Base-by-base conservation (phyloP, 2,797 vertebrate genomes). In the Lutjanus campechanus region DNA sequence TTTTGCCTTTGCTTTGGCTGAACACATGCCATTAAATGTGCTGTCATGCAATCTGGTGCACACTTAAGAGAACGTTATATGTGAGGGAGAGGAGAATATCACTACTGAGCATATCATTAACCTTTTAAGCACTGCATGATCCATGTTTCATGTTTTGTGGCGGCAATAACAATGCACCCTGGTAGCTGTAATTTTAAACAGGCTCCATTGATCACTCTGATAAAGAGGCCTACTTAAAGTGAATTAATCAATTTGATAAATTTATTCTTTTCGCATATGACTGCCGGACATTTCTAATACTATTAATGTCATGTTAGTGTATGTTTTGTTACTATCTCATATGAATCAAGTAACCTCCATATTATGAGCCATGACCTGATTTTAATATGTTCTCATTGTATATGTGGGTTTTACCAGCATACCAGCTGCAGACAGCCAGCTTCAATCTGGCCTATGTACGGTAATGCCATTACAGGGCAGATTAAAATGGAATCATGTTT, bases 391-490 rank as follows among this genome's bases (percentile, higher is more conserved):
- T 17, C 17, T 77, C 43, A 68, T 51, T 77, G 60, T 67, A 56
- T 70, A 7, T 69, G 69, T 62, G 25, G 53, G 74, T 69, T 84
- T 82, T 86, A 55, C 65, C 69, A 43, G 43, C 19, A 0, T 16
- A 73, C 69, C 79, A 88, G 72, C 78, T 81, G 73, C 79, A 80
- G 72, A 8, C 41, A 76, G 61, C 44, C 79, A 73, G 64, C 59
- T 66, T 62, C 25, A 75, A 82, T 78, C 7, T 76, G 74, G n/a
- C 66, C 84, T 53, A 74, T 76, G 73, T 81, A 56, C 77, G 10
- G 83, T 85, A 83, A 87, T 88, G 65, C 66, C 79, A 87, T 86
- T 79, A 89, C 66, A 51, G 82, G 54, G 25, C 58, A 83, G 83
- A 88, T 90, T 82, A 87, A 54, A 72, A 85, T 84, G 62, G 84